phyloP scores from a whole-genome alignment of 2,888 invertebrate species.

The Prosapia bicincta region DNA sequence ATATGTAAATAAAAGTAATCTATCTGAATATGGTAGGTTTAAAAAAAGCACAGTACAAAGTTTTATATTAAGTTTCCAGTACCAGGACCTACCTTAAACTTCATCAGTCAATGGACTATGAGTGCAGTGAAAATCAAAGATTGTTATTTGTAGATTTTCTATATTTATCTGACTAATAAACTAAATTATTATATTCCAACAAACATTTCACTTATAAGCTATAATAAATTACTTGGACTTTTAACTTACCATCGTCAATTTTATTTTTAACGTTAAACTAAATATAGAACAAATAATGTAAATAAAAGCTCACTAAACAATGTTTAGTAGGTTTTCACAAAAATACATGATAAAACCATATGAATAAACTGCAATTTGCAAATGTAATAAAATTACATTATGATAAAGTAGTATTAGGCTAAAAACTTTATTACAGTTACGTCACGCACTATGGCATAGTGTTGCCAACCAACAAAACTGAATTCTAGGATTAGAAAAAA shows the following conservation, averaged over 20 bases:
- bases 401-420: conserved; percentile 24
- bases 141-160: too few species aligned
- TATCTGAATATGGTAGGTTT: too few species aligned
- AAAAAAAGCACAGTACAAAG: too few species aligned
- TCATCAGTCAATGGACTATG: too few species aligned
- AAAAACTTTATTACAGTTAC: conserved; percentile 29
- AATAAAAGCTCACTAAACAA: not conserved
- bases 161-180: too few species aligned
- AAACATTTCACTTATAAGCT: not conserved
- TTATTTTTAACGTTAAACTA: not conserved
- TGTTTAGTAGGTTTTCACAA: not conserved
- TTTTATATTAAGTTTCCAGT: too few species aligned
- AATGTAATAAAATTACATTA: conserved; percentile 21
- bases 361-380: not conserved
- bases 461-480: not conserved
- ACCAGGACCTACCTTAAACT: too few species aligned
- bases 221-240: not conserved
- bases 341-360: not conserved
- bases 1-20: too few species aligned
- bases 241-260: not conserved
- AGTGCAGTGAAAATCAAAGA: too few species aligned
- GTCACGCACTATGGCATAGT: conserved; percentile 5
- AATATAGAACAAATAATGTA: not conserved
- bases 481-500: too few species aligned
- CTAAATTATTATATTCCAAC: too few species aligned